Evolutionary conservation across 2,113 vertebrate genomes (phyloP), one percentile per base, ranked within the genome.

Genomic region (Sigmodon hispidus): DNA sequence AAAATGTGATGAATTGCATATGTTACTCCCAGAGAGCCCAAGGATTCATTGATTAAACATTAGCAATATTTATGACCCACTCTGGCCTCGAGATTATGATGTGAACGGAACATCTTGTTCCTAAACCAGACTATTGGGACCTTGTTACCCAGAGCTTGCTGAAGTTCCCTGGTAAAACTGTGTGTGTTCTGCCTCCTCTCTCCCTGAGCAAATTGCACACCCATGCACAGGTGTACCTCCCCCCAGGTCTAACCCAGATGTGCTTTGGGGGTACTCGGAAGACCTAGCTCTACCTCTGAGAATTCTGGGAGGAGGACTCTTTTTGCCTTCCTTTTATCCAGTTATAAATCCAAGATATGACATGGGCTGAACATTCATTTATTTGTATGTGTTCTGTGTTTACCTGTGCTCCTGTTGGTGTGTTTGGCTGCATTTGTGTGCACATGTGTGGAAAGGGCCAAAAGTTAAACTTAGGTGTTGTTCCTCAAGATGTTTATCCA

Each of bases 211-310:
- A 59, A 63, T 11, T 87, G 63, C 61, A 84, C 10, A 90, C 67
- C 81, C 5, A 0, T 3, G 13, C 26, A 3, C 43, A 17, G 31
- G 84, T 43, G 19, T 34, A 50, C 5, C 15, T 91, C 75, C 31
- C 1, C 0, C 9, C 10, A 45, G 22, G 36, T 59, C n/a, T 87
- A 90, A 76, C 17, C 16, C 36, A 55, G 67, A 79, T n/a, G 45
- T 22, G 31, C 59, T 89, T 92, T 76, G 65, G 36, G 91, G 55
- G 90, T 93, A 45, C 69, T 79, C 80, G 83, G 55, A 95, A 29
- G n/a, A 61, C 22, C 17, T 43, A 48, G 9, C 48, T 76, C 59
- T 91, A 55, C 45, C 79, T 84, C 79, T 70, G 69, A 43, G 43
- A n/a, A 50, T 89, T 89, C 85, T 43, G 80, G 36, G 40, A 86